Base-by-base conservation (phyloP, 1,140 invertebrate genomes). In the Papilio glaucus region DNA sequence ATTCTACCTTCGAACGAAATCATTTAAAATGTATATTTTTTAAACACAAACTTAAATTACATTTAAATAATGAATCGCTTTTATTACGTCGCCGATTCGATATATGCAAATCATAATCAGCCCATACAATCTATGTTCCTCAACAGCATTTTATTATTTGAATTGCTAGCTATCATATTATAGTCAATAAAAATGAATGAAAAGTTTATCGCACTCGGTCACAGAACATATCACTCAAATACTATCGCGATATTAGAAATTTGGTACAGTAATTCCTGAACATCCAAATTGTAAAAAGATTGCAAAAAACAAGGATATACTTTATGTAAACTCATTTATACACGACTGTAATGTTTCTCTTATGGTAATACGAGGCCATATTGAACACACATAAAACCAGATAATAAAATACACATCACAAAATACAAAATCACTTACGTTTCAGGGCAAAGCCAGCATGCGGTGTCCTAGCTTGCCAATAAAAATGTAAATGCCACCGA, bases 381-480 rank as follows among this genome's bases (percentile, higher is more conserved):
- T 86, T 80, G 88, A 83, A 84, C 84, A 86, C 77, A 88, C 83
- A 88, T 90, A 89, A 91, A 91, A 88, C 84, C 84, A 89, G 86
- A 90, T 90, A 92, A 90, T 92, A 91, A 91, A 91, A 92, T 88
- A 91, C 85, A 89, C 86, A 92, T 91, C 89, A 91, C 87, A 90
- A 91, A 92, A 92, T 92, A 89, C 88, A 90, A 91, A 92, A 92
- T 91, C 90, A 92, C 90, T 92, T 92, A 92, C 90, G 89, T 90
- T 87, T 88, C 84, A 87, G 87, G 81, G 77, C 80, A 78, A 77
- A 84, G 77, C 77, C 80, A 79, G 81, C 89, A 85, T 84, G 80
- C 84, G 84, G 86, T 88, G 88, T 91, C 89, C 87, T 90, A 87
- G 86, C 82, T 84, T 84, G 82, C 84, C 88, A 92, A 92, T 92